Evolutionary conservation across 1,140 invertebrate genomes (phyloP), one percentile per base, ranked within the genome.

Genomic region (Halesus radiatus): DNA sequence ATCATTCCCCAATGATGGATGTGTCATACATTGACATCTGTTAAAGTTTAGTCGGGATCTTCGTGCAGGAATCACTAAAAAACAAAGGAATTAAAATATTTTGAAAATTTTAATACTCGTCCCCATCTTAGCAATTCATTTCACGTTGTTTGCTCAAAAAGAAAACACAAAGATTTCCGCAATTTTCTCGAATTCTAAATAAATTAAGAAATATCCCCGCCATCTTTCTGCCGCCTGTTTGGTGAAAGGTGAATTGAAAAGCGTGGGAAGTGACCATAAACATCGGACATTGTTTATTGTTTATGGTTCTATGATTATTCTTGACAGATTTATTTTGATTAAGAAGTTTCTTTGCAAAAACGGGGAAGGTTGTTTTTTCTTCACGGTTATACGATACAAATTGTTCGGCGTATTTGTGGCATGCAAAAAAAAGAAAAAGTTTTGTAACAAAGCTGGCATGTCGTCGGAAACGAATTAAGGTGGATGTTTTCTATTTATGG

Each of bases 251-350:
- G 68, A 72, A 72, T 50, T 72, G 23, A 45, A 72, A 72, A 45
- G 68, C 68, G 32, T 45, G 68, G 62, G 32, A 72, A 72, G 68
- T 72, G 68, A 72, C 68, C 68, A 52, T 72, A 72, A 72, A 72
- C 45, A 72, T 72, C 45, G 68, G 68, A 45, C 68, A 72, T 72
- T 72, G 68, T 72, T 72, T 72, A 52, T 52, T 72, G 68, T 72
- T 72, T 72, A 72, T 50, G 68, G 68, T 23, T 72, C 18, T 72
- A 52, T 72, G 45, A 52, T 50, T 50, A 50, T 45, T 13, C 68
- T 45, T 52, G 45, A 45, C 32, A 72, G 68, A 72, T 72, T 72
- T 72, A 72, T 72, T 72, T 66, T 66, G 62, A 66, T 66, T 66
- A 66, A 32, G 62, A 66, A 66, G 62, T 66, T 66, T 66, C 22